These are phyloP conservation scores for Habroteleia sp. DNA, from an alignment of 2,888 invertebrate genomes.

Conservation along the genomic window DNA sequence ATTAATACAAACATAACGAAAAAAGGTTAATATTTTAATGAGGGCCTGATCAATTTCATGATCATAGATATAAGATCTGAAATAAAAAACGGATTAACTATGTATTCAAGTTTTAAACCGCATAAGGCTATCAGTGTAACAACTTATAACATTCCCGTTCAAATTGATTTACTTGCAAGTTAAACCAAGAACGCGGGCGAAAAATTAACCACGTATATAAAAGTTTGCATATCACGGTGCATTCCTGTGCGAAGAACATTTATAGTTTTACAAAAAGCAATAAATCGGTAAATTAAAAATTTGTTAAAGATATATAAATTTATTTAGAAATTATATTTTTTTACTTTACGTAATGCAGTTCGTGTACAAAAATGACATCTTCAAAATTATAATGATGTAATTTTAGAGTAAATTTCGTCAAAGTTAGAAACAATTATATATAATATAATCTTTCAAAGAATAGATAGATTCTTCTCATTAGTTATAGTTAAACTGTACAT, in stretches of 20 bases:
- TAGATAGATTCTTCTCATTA: no score
- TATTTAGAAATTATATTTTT: no score
- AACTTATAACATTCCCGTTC: conserved; percentile 45
- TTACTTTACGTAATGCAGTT: no score
- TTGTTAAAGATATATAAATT: no score
- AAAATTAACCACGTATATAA: conserved; percentile 24
- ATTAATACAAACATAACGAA: background rate
- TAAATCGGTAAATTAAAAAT: no score
- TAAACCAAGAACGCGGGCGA: conserved; percentile 25
- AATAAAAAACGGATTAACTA: conserved; percentile 23
- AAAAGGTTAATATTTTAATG: background rate
- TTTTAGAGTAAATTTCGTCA: no score
- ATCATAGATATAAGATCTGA: background rate
- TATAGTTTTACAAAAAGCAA: conserved; percentile 18
- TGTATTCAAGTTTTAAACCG: conserved; percentile 37
- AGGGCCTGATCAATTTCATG: background rate
- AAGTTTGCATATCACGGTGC: conserved; percentile 30
- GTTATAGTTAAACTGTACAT: no score
- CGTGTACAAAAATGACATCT: no score
- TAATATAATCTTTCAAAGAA: no score
- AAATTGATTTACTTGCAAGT: conserved; percentile 48
- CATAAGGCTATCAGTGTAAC: conserved; percentile 40
- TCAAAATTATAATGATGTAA: no score
- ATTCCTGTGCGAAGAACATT: conserved; percentile 4
- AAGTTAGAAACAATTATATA: no score